Evolutionary conservation across 1,140 invertebrate genomes (phyloP).

Genomic region (Drosophila kikkawai): DNA sequence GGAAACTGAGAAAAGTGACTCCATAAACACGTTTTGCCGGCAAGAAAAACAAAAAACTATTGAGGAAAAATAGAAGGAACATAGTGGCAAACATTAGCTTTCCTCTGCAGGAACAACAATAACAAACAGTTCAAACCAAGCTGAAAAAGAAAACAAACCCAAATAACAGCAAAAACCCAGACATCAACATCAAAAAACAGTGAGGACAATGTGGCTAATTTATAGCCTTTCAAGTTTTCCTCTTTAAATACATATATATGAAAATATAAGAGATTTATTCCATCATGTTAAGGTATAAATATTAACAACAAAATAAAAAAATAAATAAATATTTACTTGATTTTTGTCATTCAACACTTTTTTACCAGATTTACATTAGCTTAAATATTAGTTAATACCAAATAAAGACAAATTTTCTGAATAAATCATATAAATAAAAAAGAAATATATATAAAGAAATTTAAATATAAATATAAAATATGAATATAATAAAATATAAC

Average conservation of each 20-base stretch:
- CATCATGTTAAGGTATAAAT: no score
- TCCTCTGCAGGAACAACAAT: background rate
- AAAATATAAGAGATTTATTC: no score
- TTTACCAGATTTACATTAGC: no score
- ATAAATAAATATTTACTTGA: background rate
- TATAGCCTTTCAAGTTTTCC: background rate
- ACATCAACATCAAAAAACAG: background rate
- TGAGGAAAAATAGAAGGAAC: constrained; percentile 4
- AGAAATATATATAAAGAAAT: no score
- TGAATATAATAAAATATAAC: no score
- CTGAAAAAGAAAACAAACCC: background rate
- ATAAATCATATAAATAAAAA: no score
- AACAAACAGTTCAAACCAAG: constrained; percentile 5
- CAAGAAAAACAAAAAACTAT: constrained; percentile 23
- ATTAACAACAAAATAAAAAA: no score
- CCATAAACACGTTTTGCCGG: constrained; percentile 67
- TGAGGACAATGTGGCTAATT: background rate
- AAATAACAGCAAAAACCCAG: constrained; percentile 1
- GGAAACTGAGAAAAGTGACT: constrained; percentile 54
- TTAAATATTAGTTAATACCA: background rate
- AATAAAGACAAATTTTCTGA: background rate
- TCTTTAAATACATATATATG: no score
- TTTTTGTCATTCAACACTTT: no score
- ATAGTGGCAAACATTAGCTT: constrained; percentile 7
- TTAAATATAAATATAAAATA: no score